Evolutionary conservation across 92 coral and sea anemone genomes (phyloP).

Genomic region (Blastomussa wellsi): DNA sequence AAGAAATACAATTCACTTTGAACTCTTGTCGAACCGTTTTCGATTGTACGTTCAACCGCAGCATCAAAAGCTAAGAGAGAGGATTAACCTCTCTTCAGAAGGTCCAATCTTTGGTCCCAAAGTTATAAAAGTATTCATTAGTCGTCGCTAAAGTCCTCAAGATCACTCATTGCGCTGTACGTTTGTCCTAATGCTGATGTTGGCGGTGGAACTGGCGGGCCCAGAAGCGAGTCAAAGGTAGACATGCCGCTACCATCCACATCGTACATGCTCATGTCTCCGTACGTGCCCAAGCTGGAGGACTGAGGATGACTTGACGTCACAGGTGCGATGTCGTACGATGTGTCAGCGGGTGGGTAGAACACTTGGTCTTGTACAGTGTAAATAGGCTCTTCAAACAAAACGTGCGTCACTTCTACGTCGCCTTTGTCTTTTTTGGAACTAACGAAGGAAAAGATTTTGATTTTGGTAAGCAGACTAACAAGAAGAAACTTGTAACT

Average conservation of each 20-base stretch:
- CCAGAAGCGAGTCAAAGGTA: not conserved
- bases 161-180: not conserved
- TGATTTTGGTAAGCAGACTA: not conserved
- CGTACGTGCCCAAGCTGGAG: conserved; percentile 16
- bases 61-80: not conserved
- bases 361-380: not conserved
- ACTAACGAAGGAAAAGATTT: not conserved
- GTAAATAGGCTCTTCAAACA: conserved; percentile 9
- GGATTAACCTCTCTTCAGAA: not conserved
- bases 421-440: conserved; percentile 3
- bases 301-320: conserved; percentile 44
- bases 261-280: not conserved
- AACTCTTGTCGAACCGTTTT: not conserved
- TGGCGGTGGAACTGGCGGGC: conserved; percentile 26
- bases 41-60: not conserved
- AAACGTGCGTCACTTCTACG: not conserved
- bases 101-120: not conserved
- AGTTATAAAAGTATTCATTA: not conserved
- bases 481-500: not conserved
- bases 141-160: not conserved
- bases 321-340: conserved; percentile 14
- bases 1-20: not conserved
- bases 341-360: not conserved
- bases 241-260: not conserved
- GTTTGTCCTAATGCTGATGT: not conserved